Base-by-base conservation (phyloP, 2,888 invertebrate genomes). In the Cryptocephalus moraei region DNA sequence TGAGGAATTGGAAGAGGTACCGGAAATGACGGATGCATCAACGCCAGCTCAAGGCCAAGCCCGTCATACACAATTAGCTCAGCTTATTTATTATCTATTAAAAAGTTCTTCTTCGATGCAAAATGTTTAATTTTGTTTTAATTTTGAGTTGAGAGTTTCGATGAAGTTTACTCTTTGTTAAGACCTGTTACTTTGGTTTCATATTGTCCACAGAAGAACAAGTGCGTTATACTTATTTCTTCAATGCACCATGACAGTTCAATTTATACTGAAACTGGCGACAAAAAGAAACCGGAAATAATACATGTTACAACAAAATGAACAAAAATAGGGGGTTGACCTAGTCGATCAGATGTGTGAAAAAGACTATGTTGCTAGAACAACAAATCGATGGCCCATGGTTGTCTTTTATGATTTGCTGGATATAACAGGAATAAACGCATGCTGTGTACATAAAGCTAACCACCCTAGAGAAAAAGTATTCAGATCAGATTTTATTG, bases 41-140 rank as follows among this genome's bases (percentile, higher is more conserved):
- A n/a, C n/a, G n/a, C n/a, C n/a, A n/a, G n/a, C 58, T 31, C 51
- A 49, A 32, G 59, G 61, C n/a, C n/a, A n/a, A n/a, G n/a, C n/a
- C n/a, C n/a, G n/a, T n/a, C n/a, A n/a, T n/a, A n/a, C n/a, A n/a
- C 43, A 60, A 61, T 51, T 61, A 56, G 57, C 59, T 58, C 45
- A 57, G 49, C 12, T n/a, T 54, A 50, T 45, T 41, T 56, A 14
- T 44, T 50, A n/a, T 41, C 61, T 8, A 53, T 46, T 9, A 51
- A 56, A 45, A 45, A 44, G 39, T 52, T 56, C 45, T 36, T 56
- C 38, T 33, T 47, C 14, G 34, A 34, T 9, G 39, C 47, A 54
- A 44, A 40, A 39, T 9, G 34, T 9, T 9, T 9, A 34, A 34
- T 34, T 34, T n/a, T n/a, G 9, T 9, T 9, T 9, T 9, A 34